Conservation (phyloP, 2,888 invertebrate genomes). For the Eledone cirrhosa region DNA sequence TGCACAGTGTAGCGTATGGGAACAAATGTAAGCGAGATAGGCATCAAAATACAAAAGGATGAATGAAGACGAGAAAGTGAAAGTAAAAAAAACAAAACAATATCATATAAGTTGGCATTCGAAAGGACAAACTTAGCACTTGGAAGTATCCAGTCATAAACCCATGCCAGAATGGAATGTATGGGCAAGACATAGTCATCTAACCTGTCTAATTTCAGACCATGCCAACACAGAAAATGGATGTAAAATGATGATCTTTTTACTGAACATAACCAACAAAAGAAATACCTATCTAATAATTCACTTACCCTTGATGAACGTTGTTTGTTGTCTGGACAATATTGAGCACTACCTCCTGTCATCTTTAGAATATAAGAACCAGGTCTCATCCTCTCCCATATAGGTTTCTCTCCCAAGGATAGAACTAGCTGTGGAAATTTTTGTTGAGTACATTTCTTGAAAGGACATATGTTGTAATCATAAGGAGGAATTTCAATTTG, state of each 20-base stretch:
- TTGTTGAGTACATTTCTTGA: conserved; percentile 51
- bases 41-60: not conserved
- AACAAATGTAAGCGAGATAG: not conserved
- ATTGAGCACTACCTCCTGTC: conserved; percentile 48
- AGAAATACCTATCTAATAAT: not conserved
- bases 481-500: conserved; percentile 44
- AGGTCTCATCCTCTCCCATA: conserved; percentile 42
- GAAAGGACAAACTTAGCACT: no score
- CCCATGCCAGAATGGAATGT: no score
- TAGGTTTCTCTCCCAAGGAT: conserved; percentile 43
- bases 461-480: conserved; percentile 60
- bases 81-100: not conserved
- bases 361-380: conserved; percentile 51
- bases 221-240: no score
- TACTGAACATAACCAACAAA: no score
- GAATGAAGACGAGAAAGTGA: not conserved
- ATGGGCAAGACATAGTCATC: no score
- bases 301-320: conserved; percentile 52
- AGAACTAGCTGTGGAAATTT: conserved; percentile 38
- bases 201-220: no score
- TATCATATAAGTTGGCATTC: no score
- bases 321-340: conserved; percentile 48
- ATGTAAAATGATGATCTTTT: no score
- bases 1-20: not conserved
- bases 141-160: no score